These are phyloP conservation scores for Coenonympha glycerion DNA, from an alignment of 2,888 invertebrate genomes.

Conservation along the genomic window DNA sequence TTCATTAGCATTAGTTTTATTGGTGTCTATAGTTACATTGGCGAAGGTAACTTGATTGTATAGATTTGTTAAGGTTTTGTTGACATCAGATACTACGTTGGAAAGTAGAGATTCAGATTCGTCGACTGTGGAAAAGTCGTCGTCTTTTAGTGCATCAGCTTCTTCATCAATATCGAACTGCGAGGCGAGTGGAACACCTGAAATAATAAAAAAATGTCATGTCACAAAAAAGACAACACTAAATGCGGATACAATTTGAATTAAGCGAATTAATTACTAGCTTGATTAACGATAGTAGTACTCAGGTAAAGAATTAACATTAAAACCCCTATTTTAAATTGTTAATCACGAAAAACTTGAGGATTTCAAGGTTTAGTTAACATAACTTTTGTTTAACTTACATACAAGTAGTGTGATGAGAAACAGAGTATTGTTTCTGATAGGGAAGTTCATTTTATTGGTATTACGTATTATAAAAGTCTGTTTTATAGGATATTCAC, in stretches of 20 bases:
- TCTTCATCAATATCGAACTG: constrained; percentile 62
- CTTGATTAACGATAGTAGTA: neutral
- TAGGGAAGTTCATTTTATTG: neutral
- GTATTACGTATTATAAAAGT: neutral
- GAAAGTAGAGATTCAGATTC: constrained; percentile 66
- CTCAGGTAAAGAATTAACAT: neutral
- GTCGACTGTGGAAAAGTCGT: constrained; percentile 62
- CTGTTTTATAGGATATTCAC: no score
- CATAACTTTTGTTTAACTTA: neutral
- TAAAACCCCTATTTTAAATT: neutral
- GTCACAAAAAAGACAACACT: no score
- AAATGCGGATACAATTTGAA: no score
- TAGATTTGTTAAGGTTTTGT: constrained; percentile 62
- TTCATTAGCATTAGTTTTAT: constrained; percentile 53
- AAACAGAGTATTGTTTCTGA: neutral
- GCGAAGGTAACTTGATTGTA: constrained; percentile 66
- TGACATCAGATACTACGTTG: constrained; percentile 65
- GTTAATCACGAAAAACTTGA: neutral
- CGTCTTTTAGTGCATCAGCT: constrained; percentile 37
- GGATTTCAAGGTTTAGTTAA: neutral
- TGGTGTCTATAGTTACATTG: constrained; percentile 59
- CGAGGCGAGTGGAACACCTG: constrained; percentile 18
- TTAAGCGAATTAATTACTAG: neutral
- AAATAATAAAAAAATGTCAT: neutral
- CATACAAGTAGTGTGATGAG: constrained; percentile 5